Percentiles rank a stretch among this genome's conserved stretches.
Conservation (phyloP, 2,888 invertebrate species). For the Euzetes globulus region DNA sequence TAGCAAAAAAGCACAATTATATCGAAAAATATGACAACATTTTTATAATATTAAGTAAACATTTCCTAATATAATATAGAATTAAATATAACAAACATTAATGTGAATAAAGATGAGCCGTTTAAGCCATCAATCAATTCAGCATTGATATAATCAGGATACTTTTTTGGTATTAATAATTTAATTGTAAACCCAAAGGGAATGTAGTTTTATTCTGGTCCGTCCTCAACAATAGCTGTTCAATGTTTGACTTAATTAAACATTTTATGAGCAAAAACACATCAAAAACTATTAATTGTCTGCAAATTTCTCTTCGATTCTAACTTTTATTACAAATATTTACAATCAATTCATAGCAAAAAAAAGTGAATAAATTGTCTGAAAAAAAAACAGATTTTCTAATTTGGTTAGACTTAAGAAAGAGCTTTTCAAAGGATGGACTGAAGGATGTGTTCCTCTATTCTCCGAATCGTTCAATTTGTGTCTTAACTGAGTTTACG, state of each 20-base stretch:
- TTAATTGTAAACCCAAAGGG: not conserved
- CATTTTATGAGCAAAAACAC: not conserved
- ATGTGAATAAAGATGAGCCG: not conserved
- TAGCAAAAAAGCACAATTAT: not conserved
- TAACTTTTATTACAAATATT: not conserved
- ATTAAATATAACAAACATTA: not conserved
- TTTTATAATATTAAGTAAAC: not conserved
- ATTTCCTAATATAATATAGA: slow-evolving; percentile 2
- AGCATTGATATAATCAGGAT: no score
- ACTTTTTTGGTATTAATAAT: no score
- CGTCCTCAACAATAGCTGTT: not conserved
- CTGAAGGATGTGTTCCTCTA: no score
- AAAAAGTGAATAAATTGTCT: not conserved
- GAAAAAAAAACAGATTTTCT: not conserved
- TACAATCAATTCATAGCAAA: not conserved
- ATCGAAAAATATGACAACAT: not conserved
- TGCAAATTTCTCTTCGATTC: not conserved
- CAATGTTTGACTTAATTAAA: not conserved
- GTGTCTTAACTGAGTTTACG: no score
- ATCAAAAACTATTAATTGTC: no score
- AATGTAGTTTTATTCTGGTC: not conserved
- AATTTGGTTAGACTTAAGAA: not conserved
- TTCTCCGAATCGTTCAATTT: no score
- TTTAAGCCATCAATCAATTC: not conserved
- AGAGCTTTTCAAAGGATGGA: no score